A percentile compares a stretch with the other conserved stretches of the same genome.
phyloP scores from a whole-genome alignment of 2,113 vertebrate species.

The Trachemys scripta region DNA sequence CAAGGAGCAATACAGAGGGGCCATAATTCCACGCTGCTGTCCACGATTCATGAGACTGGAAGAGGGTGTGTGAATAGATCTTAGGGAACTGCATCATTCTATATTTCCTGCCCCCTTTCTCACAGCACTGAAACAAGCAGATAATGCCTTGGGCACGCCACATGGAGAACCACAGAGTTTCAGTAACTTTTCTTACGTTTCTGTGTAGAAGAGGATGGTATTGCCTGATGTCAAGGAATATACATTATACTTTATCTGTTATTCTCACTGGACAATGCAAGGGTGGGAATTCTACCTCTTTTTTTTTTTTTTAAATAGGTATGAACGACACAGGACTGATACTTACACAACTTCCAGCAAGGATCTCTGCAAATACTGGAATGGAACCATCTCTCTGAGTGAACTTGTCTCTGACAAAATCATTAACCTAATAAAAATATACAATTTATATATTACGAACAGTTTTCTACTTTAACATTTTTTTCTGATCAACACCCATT shows the following conservation, averaged over 20 bases:
- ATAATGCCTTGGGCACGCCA: not conserved
- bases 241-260: not conserved
- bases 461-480: not conserved
- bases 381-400: slow-evolving; percentile 88
- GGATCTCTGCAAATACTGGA: slow-evolving; percentile 88
- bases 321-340: slow-evolving; percentile 14
- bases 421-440: slow-evolving; percentile 89
- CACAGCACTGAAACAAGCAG: not conserved
- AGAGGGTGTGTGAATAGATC: not conserved
- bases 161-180: not conserved
- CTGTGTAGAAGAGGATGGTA: not conserved
- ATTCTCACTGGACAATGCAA: not conserved
- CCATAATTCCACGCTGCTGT: not conserved
- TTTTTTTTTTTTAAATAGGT: not conserved
- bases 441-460: slow-evolving; percentile 49
- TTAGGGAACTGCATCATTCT: not conserved
- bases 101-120: not conserved
- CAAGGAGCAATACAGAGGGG: not conserved
- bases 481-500: slow-evolving; percentile 47
- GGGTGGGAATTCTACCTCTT: slow-evolving; percentile 29
- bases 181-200: not conserved
- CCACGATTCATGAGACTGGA: not conserved
- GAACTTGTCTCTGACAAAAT: slow-evolving; percentile 98
- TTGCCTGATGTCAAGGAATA: not conserved
- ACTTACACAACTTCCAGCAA: slow-evolving; percentile 95